Base-by-base conservation (phyloP, 2,113 vertebrate species). In the Lontra canadensis region DNA sequence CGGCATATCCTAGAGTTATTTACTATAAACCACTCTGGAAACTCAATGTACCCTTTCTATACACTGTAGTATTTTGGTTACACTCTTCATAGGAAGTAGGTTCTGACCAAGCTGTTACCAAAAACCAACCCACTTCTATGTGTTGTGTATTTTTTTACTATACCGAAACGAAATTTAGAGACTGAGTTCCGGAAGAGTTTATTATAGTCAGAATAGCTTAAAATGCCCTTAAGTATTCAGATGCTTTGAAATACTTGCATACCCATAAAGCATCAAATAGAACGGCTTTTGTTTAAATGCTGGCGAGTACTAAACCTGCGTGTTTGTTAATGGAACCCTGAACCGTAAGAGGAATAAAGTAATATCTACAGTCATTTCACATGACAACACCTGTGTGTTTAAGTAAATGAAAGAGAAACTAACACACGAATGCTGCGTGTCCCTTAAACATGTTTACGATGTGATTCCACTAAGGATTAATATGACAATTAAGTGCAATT, bases 141-240 rank as follows among this genome's bases (percentile, higher is more conserved):
- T 79, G 29, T 12, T 95, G 57, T 81, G 0, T 57, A 34, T 36
- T 85, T 85, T n/a, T 88, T 81, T 90, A 94, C 92, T 11, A 73
- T 4, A 84, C 25, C 96, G 5, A 96, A 95, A 76, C 80, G 6
- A 52, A 65, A 39, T 44, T 73, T 29, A 84, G 49, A 61, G 31
- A 18, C 3, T 67, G 23, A 47, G 8, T 81, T 80, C 44, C 78
- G 44, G 29, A 87, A 79, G 67, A 88, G 34, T 85, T 47, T 78
- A 34, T n/a, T 42, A 61, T 3, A 91, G 65, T 91, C 9, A 94
- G 52, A 97, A 82, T 29, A 96, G 69, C n/a, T 88, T 82, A 87
- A 94, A 92, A 71, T 10, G 7, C 39, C 39, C 89, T 69, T 42
- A 81, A 74, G 47, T 81, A 67, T 47, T 63, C 39, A 93, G 67